Conservation (phyloP, 2,113 vertebrate species). For the Vulpes ferrilata region DNA sequence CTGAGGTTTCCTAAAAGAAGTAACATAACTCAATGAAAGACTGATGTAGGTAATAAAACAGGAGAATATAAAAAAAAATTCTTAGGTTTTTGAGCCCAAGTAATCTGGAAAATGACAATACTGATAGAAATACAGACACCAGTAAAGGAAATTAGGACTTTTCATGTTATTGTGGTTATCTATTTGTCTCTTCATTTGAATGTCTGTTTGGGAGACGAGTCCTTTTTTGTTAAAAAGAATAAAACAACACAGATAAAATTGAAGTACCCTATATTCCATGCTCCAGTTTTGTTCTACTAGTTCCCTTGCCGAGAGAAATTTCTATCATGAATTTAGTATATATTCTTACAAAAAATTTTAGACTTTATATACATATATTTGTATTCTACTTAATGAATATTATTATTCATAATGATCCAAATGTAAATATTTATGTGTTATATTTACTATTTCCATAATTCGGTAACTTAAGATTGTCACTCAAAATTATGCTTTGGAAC, state of each 20-base stretch:
- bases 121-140: neutral
- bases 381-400: neutral
- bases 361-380: neutral
- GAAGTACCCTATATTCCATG: neutral
- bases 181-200: slow-evolving; percentile 21
- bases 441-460: neutral
- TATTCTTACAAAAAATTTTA: neutral
- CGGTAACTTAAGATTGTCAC: neutral
- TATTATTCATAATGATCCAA: neutral
- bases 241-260: neutral
- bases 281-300: neutral
- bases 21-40: neutral
- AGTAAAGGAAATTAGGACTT: neutral
- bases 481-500: neutral
- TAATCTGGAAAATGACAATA: neutral
- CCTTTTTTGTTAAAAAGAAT: neutral
- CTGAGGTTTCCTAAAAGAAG: neutral
- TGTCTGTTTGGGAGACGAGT: neutral
- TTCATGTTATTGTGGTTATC: neutral
- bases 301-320: neutral
- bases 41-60: neutral
- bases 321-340: slow-evolving; percentile 8
- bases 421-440: neutral
- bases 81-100: neutral
- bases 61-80: neutral